These are phyloP conservation scores for Origma solitaria DNA, from an alignment of 2,113 vertebrate species.

Conservation along the genomic window DNA sequence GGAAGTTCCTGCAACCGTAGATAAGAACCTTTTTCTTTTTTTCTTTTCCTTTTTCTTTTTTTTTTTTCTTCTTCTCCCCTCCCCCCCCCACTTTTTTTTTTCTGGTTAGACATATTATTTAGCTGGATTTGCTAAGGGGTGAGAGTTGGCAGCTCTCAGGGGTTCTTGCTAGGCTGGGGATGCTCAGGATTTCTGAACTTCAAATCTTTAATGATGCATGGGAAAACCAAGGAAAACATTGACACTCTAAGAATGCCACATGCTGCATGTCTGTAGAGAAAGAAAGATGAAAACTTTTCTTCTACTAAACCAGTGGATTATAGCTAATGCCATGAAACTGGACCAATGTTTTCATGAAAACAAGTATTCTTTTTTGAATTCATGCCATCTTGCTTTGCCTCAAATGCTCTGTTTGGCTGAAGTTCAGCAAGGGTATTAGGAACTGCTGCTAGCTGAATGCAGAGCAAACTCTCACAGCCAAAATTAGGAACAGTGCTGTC, in stretches of 20 bases:
- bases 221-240: not conserved
- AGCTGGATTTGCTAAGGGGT: not conserved
- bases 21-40: not conserved
- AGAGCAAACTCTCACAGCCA: conserved; percentile 53
- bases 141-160: not conserved
- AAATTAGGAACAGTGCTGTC: conserved; percentile 73
- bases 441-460: conserved; percentile 32
- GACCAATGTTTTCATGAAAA: conserved; percentile 51
- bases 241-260: not conserved
- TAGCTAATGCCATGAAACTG: conserved; percentile 47
- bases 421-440: conserved; percentile 11
- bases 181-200: not conserved
- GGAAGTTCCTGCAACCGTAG: not conserved
- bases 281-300: conserved; percentile 20
- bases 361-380: conserved; percentile 29
- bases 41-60: accelerated
- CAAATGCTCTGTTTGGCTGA: conserved; percentile 55
- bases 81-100: no score
- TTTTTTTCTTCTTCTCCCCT: no score
- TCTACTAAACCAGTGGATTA: conserved; percentile 32
- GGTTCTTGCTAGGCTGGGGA: not conserved
- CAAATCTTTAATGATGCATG: not conserved
- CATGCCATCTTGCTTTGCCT: conserved; percentile 41
- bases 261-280: not conserved
- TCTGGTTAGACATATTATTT: not conserved